A percentile compares a stretch with the other conserved stretches of the same genome.
Conservation (phyloP, 2,113 vertebrate genomes). For the Gallinago paraguaiae region DNA sequence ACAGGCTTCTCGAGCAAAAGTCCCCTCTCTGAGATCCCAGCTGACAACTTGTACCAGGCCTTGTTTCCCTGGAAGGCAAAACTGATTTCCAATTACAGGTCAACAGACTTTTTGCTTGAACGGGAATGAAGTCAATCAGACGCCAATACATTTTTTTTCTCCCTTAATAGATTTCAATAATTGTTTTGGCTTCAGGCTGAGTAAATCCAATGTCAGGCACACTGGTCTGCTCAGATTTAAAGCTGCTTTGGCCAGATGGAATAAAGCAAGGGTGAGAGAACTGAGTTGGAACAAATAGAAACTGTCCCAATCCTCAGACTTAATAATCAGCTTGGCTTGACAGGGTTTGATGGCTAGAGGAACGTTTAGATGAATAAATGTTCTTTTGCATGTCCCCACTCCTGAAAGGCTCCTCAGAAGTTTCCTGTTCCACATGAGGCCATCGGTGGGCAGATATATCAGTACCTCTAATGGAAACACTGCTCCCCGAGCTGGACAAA, state of each 20-base stretch:
- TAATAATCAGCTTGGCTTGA: not conserved
- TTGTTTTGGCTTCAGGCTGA: not conserved
- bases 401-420: not conserved
- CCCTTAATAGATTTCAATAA: not conserved
- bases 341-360: not conserved
- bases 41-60: not conserved
- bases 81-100: conserved; percentile 8
- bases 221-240: conserved; percentile 3
- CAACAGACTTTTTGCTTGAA: not conserved
- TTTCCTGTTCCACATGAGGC: not conserved
- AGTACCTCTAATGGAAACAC: fast-evolving
- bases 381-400: not conserved
- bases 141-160: not conserved
- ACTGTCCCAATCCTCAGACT: not conserved
- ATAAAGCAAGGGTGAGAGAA: not conserved
- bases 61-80: not conserved
- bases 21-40: not conserved
- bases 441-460: not conserved
- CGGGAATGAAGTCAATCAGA: not conserved
- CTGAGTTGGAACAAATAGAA: conserved; percentile 29
- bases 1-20: not conserved
- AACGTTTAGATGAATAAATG: not conserved
- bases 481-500: not conserved
- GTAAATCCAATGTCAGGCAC: not conserved
- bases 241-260: not conserved